These are phyloP conservation scores for Leucania comma DNA, from an alignment of 2,888 invertebrate genomes.

Conservation along the genomic window DNA sequence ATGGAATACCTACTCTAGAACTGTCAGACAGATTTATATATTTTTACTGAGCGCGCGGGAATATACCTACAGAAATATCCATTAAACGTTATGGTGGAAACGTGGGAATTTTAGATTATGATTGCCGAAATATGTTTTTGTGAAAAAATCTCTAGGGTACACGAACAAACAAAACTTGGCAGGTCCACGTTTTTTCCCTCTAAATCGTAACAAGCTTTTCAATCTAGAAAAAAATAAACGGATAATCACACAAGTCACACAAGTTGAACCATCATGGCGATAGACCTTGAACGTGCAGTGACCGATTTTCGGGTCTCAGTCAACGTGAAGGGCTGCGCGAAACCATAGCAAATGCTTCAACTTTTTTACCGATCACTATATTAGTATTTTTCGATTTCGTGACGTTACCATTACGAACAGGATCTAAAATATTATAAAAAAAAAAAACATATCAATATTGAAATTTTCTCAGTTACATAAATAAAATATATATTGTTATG, in stretches of 20 bases:
- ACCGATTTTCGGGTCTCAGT: too few species aligned
- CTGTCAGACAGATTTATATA: slow-evolving; percentile 8
- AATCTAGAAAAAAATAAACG: background rate
- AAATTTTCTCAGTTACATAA: slow-evolving; percentile 1
- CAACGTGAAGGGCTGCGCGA: too few species aligned
- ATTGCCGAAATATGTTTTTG: background rate
- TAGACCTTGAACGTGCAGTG: too few species aligned
- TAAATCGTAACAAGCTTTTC: background rate
- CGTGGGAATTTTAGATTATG: slow-evolving; percentile 9
- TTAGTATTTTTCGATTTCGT: slow-evolving; percentile 27
- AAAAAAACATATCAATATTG: slow-evolving; percentile 25
- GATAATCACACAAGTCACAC: too few species aligned
- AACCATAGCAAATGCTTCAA: too few species aligned
- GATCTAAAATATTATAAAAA: slow-evolving; percentile 33
- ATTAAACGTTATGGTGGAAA: background rate
- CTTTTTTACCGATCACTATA: too few species aligned
- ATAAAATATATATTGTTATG: background rate
- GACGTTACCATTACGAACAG: slow-evolving; percentile 41
- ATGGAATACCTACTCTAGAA: slow-evolving; percentile 8
- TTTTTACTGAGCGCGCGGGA: slow-evolving; percentile 9
- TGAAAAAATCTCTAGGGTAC: background rate
- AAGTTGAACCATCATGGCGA: too few species aligned
- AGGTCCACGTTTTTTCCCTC: background rate
- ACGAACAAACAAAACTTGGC: background rate
- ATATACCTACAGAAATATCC: background rate